Base-by-base conservation (phyloP, 1,140 invertebrate genomes). In the Frieseomelitta varia region DNA sequence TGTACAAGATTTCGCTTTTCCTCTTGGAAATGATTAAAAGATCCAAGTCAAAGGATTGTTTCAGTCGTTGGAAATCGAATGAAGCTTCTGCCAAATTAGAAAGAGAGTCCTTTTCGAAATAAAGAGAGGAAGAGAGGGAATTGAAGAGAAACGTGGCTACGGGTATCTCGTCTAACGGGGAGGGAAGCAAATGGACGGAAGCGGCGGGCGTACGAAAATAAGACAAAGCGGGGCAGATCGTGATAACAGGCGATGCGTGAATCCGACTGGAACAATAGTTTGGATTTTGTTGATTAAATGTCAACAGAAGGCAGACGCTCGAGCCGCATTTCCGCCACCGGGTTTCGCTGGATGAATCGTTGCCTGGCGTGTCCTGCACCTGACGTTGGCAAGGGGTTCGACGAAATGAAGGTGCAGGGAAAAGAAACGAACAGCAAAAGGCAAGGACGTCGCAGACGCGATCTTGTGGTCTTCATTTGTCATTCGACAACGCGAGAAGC, bases 401-500 rank as follows among this genome's bases (percentile, higher is more conserved):
- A 75, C 61, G 61, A 79, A 85, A 87, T 72, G 85, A 85, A 81
- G 79, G 71, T 65, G 76, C 58, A 80, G 75, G 85, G 85, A 85
- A 86, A 85, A 89, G 81, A 47, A 47, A 67, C 81, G 75, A 85
- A 87, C 74, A 83, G 30, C 14, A n/a, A 27, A 21, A 51, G 75
- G 17, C 2, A 88, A 88, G 87, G 92, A 94, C 93, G 93, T 94
- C 91, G 91, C 90, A 92, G 90, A 89, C 89, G 91, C 91, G 93
- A 93, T 93, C 92, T 93, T 92, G 93, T 79, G 93, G 92, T 93
- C 88, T 93, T 91, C 92, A 94, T 94, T 94, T 94, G 93, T 93
- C 93, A 94, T 94, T 94, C 88, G 90, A 88, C 85, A 86, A 87
- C 72, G 73, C 79, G 85, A 80, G 81, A 87, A 79, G 47, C 84